Evolutionary conservation across 2,113 vertebrate species (phyloP), one percentile per base, ranked within the genome.

Genomic region (Vanacampus margaritifer): DNA sequence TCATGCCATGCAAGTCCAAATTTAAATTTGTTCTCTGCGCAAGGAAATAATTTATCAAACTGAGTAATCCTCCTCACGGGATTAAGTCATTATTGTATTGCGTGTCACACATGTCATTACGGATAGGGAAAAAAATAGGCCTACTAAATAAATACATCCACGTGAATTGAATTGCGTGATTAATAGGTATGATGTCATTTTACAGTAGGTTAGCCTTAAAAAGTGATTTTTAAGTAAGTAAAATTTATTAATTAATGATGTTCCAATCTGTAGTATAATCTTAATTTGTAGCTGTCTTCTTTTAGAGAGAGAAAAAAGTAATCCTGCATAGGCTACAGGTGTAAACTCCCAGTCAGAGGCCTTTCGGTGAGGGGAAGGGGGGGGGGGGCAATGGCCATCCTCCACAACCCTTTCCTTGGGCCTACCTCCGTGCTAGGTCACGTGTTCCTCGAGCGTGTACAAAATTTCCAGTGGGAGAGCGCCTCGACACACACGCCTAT

Each of bases 341-440:
- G 62, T 12, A 21, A 39, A 17, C 32, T 36, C 32, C 8, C 57
- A 16, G 26, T 32, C 28, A 58, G 32, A 60, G 58, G 54, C 54
- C 35, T 60, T 60, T 60, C 58, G 2, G 7, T 32, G 54, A 3
- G 48, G 43, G 14, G 36, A 8, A 5, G 2, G 43, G 12, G 23
- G n/a, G 23, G n/a, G 53, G 63, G 13, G 7, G n/a, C 41, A 64
- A 43, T 36, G 37, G 64, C 24, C 79, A 64, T 57, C 61, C 3
- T 35, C 23, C 63, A 48, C 39, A 14, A 48, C 12, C 37, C 66
- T 41, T 56, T 69, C 69, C 24, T 45, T 64, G 24, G 74, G 73
- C 82, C 87, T 88, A 89, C 90, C 91, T 91, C 82, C 62, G 71
- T 79, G 23, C 54, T 54, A 75, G 62, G 90, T 94, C 93, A 95